Conservation (phyloP, 2,888 invertebrate genomes). For the Diarsia dahlii region DNA sequence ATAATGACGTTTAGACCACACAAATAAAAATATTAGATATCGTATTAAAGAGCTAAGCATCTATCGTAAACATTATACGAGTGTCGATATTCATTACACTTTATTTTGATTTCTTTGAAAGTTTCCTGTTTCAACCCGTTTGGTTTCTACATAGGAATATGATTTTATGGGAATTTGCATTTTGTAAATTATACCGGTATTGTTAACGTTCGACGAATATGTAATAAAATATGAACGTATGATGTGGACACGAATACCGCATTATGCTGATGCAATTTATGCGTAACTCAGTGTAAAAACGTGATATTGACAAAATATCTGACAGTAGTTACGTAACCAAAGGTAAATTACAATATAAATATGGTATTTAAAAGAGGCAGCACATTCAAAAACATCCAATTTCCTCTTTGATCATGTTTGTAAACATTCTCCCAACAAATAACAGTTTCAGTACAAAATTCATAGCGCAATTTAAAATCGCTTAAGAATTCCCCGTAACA, state of each 20-base stretch:
- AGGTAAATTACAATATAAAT: neutral
- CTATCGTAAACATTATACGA: constrained; percentile 66
- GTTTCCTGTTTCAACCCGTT: constrained; percentile 60
- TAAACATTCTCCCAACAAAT: constrained; percentile 36
- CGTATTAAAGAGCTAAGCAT: constrained; percentile 72
- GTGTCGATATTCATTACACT: constrained; percentile 70
- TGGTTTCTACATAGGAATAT: constrained; percentile 49
- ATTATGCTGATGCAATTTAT: constrained; percentile 38
- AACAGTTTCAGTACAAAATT: constrained; percentile 31
- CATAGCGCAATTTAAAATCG: constrained; percentile 54
- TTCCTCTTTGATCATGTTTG: constrained; percentile 21
- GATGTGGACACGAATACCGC: constrained; percentile 34
- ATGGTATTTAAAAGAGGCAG: neutral
- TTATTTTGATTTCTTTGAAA: constrained; percentile 61
- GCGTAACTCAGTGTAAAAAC: constrained; percentile 40
- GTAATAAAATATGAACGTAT: constrained; percentile 66
- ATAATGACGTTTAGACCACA: constrained; percentile 84
- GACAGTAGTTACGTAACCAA: neutral
- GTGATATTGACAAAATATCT: constrained; percentile 3
- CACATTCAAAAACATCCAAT: neutral
- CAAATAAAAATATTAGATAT: constrained; percentile 82
- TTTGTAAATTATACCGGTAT: constrained; percentile 56
- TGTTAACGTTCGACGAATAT: constrained; percentile 68
- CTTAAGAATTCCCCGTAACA: constrained; percentile 46
- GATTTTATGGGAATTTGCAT: constrained; percentile 58